Percentiles rank a stretch among this genome's conserved stretches.
phyloP scores from a whole-genome alignment of 2,888 invertebrate genomes.

The Ditula angustiorana region DNA sequence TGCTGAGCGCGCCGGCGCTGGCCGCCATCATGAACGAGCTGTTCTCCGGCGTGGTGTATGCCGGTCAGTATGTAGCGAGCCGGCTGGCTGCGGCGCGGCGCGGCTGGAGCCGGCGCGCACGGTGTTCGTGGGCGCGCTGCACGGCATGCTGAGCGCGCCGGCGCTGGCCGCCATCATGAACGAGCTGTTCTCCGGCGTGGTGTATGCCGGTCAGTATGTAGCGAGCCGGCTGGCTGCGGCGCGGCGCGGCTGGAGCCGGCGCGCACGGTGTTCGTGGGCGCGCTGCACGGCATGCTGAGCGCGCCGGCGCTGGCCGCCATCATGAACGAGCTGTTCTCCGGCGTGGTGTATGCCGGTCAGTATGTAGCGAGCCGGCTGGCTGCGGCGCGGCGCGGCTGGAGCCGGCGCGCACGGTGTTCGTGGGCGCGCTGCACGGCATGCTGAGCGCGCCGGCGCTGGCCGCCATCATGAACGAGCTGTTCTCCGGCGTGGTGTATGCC shows the following conservation, averaged over 20 bases:
- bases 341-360: constrained; percentile 96
- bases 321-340: constrained; percentile 98
- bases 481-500: constrained; percentile 97
- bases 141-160: constrained; percentile 98
- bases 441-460: constrained; percentile 97
- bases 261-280: constrained; percentile 99
- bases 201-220: constrained; percentile 95
- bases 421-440: constrained; percentile 96
- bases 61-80: too few species aligned
- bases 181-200: constrained; percentile 97
- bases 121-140: constrained; percentile 96
- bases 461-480: constrained; percentile 97
- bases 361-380: too few species aligned
- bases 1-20: constrained; percentile 97
- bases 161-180: constrained; percentile 97
- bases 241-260: constrained; percentile 94
- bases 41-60: constrained; percentile 98
- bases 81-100: constrained; percentile 90
- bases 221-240: too few species aligned
- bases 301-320: constrained; percentile 96
- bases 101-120: constrained; percentile 96
- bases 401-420: constrained; percentile 97
- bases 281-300: constrained; percentile 94
- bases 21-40: constrained; percentile 98
- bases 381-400: constrained; percentile 93